Evolutionary conservation across 92 coral and sea anemone genomes (phyloP).

Genomic region (Siderastrea siderea): DNA sequence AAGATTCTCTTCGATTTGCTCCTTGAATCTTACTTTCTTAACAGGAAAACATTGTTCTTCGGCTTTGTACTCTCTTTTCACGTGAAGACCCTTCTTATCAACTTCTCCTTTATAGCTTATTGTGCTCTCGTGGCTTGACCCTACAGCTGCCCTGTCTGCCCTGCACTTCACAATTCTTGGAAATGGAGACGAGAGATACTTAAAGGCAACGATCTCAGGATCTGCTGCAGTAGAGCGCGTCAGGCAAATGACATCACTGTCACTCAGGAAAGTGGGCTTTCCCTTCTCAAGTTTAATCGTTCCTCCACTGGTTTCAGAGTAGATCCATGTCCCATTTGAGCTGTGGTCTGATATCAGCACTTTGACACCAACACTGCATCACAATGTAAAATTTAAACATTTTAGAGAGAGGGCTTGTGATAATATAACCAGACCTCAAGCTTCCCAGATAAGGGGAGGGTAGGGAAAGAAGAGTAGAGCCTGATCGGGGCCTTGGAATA

Average conservation of each 20-base stretch:
- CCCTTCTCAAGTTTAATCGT: slow-evolving; percentile 27
- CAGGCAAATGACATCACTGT: slow-evolving; percentile 37
- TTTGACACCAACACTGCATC: neutral
- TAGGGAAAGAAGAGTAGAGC: no score
- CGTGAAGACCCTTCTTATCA: neutral
- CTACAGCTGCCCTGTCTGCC: no score
- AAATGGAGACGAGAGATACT: slow-evolving; percentile 29
- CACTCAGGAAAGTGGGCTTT: slow-evolving; percentile 19
- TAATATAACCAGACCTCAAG: no score
- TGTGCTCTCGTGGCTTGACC: neutral
- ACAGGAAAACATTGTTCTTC: neutral
- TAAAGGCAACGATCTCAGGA: slow-evolving; percentile 7
- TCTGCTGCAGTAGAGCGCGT: slow-evolving; percentile 4
- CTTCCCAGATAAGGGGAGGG: no score
- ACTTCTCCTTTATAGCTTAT: neutral
- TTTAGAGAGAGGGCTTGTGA: no score
- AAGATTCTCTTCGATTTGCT: neutral
- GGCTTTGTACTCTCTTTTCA: slow-evolving; percentile 4
- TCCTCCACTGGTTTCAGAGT: slow-evolving; percentile 3
- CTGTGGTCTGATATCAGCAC: slow-evolving; percentile 56
- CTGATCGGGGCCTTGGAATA: no score
- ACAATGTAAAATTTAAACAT: neutral
- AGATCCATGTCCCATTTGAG: slow-evolving; percentile 63
- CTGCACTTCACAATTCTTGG: slow-evolving; percentile 36
- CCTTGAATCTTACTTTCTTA: slow-evolving; percentile 20